phyloP scores from a whole-genome alignment of 2,888 invertebrate genomes.

The Chaitophorus viminalis region DNA sequence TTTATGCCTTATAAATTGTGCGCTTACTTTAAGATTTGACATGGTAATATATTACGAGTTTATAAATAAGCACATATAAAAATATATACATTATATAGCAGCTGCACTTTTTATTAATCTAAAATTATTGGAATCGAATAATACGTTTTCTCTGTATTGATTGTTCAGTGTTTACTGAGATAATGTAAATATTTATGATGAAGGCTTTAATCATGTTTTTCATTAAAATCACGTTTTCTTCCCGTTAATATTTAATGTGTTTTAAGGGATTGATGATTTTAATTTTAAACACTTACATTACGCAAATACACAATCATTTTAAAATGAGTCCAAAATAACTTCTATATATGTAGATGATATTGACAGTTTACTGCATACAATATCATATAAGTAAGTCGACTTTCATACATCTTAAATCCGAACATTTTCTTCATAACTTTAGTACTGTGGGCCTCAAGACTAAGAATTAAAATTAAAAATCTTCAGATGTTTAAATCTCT shows the following conservation, averaged over 20 bases:
- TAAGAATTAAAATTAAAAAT: no score
- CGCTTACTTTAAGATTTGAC: no score
- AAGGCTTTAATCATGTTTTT: neutral
- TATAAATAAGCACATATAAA: neutral
- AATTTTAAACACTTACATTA: neutral
- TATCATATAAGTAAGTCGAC: no score
- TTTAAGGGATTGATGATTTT: neutral
- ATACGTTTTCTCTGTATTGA: neutral
- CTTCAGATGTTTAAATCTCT: no score
- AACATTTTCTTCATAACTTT: no score
- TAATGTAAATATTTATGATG: neutral
- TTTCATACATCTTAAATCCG: no score
- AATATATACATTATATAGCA: neutral
- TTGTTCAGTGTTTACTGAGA: no score
- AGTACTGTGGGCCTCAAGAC: no score
- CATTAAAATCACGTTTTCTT: neutral
- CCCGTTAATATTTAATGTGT: neutral
- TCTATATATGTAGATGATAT: no score
- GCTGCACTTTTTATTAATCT: neutral
- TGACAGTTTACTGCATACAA: no score
- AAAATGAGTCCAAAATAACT: no score
- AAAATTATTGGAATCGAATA: neutral
- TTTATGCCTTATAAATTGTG: neutral
- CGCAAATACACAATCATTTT: no score
- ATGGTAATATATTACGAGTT: neutral